phyloP scores from a whole-genome alignment of 2,888 invertebrate species.

The Allophyes oxyacanthae region DNA sequence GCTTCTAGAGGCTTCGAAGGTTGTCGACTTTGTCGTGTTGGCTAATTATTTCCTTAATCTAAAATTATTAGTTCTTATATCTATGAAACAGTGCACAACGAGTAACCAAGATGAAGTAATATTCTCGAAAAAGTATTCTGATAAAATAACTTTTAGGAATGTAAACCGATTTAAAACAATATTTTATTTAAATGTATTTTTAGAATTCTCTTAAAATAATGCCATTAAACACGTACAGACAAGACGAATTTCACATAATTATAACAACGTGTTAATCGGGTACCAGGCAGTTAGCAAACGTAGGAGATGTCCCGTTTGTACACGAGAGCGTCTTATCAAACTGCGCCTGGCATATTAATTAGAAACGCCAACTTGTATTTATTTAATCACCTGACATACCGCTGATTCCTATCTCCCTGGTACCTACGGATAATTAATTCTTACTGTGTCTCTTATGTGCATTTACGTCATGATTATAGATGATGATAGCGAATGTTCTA shows the following conservation, averaged over 20 bases:
- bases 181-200: slow-evolving; percentile 5
- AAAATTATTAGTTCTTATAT: not conserved
- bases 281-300: slow-evolving; percentile 75
- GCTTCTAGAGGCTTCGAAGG: not conserved
- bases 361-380: slow-evolving; percentile 84
- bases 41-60: too few species aligned
- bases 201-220: slow-evolving; percentile 10
- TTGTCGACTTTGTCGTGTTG: too few species aligned
- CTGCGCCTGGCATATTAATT: slow-evolving; percentile 88
- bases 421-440: slow-evolving; percentile 83
- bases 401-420: slow-evolving; percentile 78
- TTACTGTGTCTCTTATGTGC: slow-evolving; percentile 72
- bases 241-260: slow-evolving; percentile 76
- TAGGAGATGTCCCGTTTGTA: slow-evolving; percentile 75
- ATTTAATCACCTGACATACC: slow-evolving; percentile 85
- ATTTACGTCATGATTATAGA: slow-evolving; percentile 57
- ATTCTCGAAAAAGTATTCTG: too few species aligned
- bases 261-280: slow-evolving; percentile 82
- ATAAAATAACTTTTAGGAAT: too few species aligned
- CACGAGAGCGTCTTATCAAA: slow-evolving; percentile 74
- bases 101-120: slow-evolving; percentile 3
- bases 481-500: slow-evolving; percentile 58
- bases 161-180: too few species aligned
- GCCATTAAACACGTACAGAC: slow-evolving; percentile 56
- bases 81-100: slow-evolving; percentile 9